Conservation (phyloP, 1,140 invertebrate genomes). For the Drosophila watanabei region DNA sequence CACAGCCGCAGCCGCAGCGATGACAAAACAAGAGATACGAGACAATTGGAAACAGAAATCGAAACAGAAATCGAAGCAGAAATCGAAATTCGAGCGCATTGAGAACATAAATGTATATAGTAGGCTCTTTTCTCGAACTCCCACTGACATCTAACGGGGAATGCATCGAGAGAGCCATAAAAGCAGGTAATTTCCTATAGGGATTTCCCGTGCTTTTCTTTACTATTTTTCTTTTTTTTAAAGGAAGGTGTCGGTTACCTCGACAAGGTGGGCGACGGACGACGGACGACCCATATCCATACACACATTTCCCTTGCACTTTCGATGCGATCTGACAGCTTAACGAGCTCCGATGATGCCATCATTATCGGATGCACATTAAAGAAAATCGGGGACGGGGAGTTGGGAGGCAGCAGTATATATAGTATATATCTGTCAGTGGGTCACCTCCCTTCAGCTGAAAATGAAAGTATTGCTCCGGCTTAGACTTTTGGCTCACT, state of each 20-base stretch:
- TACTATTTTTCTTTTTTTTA: background rate
- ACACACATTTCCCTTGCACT: conserved; percentile 57
- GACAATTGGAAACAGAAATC: conserved; percentile 23
- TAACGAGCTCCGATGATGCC: conserved; percentile 68
- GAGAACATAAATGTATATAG: conserved; percentile 37
- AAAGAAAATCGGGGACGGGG: conserved; percentile 23
- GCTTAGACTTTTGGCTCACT: conserved; percentile 1
- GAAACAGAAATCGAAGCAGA: conserved; percentile 17
- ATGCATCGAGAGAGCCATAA: conserved; percentile 16
- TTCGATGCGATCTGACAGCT: conserved; percentile 54
- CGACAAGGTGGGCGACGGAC: conserved; percentile 21
- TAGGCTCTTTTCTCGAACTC: conserved; percentile 11
- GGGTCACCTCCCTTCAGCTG: conserved; percentile 23
- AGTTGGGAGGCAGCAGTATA: background rate
- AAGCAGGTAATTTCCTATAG: conserved; percentile 30
- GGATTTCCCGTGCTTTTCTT: conserved; percentile 22
- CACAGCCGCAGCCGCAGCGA: conserved; percentile 62
- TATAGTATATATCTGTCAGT: conserved; percentile 26
- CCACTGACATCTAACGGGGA: conserved; percentile 37
- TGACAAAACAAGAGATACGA: conserved; percentile 55
- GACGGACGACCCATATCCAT: conserved; percentile 9
- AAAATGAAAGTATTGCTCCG: conserved; percentile 38
- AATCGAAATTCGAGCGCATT: conserved; percentile 54
- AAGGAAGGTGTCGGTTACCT: conserved; percentile 35
- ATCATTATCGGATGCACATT: conserved; percentile 51